Conservation (phyloP, 2,888 invertebrate species). For the Oscheius sp. region DNA sequence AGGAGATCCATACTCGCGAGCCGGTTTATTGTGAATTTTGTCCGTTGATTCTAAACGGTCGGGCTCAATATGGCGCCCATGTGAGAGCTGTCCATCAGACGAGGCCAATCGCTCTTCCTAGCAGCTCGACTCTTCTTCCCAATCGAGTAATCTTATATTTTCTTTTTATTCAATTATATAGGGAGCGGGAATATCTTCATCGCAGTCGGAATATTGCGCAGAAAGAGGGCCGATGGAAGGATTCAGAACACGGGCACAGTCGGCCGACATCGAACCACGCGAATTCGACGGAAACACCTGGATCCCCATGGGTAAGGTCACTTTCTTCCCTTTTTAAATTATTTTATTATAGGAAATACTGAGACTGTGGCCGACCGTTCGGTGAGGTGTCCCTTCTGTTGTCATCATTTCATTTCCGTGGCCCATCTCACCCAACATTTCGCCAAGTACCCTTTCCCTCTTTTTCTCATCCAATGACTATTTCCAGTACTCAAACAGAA, state of each 20-base stretch:
- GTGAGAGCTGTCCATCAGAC: conserved; percentile 27
- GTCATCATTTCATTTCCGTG: conserved; percentile 46
- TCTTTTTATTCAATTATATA: too few species aligned
- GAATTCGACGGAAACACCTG: conserved; percentile 2
- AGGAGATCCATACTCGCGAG: conserved; percentile 46
- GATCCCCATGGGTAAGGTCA: conserved; percentile 14
- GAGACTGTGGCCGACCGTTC: conserved; percentile 30
- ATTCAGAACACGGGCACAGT: conserved; percentile 33
- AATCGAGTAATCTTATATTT: not conserved
- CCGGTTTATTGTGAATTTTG: conserved; percentile 50
- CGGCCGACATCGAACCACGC: conserved; percentile 25
- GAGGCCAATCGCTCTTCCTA: conserved; percentile 1
- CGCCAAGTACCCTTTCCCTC: conserved; percentile 35
- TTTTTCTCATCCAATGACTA: not conserved
- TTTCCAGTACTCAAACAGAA: conserved; percentile 44
- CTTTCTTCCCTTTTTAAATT: not conserved
- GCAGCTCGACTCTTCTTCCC: conserved; percentile 9
- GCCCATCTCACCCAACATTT: conserved; percentile 50
- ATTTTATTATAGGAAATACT: conserved; percentile 18
- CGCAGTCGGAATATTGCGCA: conserved; percentile 30
- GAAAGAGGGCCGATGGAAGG: conserved; percentile 19
- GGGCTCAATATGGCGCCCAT: conserved; percentile 45
- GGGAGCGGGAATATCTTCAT: conserved; percentile 16
- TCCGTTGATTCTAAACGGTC: conserved; percentile 38
- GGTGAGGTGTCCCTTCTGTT: conserved; percentile 48